phyloP scores from a whole-genome alignment of 2,888 invertebrate species.

The Lasioglossum malachurum region DNA sequence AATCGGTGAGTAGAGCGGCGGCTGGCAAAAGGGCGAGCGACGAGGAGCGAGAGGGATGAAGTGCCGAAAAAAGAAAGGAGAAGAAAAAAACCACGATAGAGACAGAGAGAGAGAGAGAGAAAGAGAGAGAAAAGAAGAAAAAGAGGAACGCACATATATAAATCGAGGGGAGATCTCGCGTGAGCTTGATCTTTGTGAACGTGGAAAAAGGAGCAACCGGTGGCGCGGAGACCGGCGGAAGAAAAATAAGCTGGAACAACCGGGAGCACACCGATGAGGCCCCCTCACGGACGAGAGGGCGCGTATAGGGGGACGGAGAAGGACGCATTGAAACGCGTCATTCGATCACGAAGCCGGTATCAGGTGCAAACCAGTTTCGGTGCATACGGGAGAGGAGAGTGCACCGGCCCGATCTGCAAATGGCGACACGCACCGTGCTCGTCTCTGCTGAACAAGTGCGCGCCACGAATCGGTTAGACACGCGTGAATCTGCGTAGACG shows the following conservation, averaged over 20 bases:
- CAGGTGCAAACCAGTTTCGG: constrained; percentile 84
- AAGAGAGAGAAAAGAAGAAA: not conserved
- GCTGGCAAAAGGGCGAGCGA: not conserved
- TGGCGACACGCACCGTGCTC: constrained; percentile 73
- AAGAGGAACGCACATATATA: not conserved
- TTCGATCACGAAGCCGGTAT: constrained; percentile 83
- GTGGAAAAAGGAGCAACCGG: constrained; percentile 46
- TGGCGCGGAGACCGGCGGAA: constrained; percentile 35
- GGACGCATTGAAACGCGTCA: constrained; percentile 83
- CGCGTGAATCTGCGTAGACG: constrained; percentile 2
- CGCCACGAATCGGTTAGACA: constrained; percentile 15
- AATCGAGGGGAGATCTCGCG: constrained; percentile 62
- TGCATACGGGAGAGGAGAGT: constrained; percentile 68
- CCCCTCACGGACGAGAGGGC: constrained; percentile 15
- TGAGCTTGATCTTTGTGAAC: constrained; percentile 65
- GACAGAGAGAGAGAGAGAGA: not conserved
- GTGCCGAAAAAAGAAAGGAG: not conserved
- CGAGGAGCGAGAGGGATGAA: not conserved
- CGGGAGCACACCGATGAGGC: not conserved
- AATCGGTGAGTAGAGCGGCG: not conserved
- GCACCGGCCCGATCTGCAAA: constrained; percentile 73
- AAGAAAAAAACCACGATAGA: not conserved
- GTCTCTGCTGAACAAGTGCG: constrained; percentile 49
- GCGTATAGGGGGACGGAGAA: constrained; percentile 24
- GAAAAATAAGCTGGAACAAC: constrained; percentile 32